phyloP scores from a whole-genome alignment of 53 echinoderm and acorn worm genomes.

The Hippasteria phrygiana region DNA sequence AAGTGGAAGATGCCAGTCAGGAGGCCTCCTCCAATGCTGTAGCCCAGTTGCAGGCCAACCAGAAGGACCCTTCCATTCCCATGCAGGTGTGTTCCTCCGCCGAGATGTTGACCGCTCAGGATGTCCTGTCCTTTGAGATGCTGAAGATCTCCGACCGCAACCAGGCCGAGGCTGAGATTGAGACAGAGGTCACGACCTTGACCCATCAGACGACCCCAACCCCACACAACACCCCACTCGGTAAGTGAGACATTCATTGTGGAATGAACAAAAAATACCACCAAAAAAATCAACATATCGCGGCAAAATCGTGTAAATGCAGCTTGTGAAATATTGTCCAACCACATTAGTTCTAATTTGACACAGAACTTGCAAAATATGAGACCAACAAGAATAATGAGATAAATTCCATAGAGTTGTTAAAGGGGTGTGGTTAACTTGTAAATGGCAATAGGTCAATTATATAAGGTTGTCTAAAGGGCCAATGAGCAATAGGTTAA shows the following conservation, averaged over 20 bases:
- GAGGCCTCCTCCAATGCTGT: constrained; percentile 76
- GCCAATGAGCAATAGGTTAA: too few relatives aligned
- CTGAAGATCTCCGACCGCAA: constrained; percentile 79
- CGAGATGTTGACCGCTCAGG: constrained; percentile 91
- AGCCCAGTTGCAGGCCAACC: constrained; percentile 85
- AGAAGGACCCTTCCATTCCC: constrained; percentile 73
- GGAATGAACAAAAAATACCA: neutral
- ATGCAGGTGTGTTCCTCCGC: constrained; percentile 83
- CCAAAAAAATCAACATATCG: too few relatives aligned
- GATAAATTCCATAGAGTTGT: too few relatives aligned
- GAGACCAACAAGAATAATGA: too few relatives aligned
- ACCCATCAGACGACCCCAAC: constrained; percentile 79
- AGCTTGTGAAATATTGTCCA: too few relatives aligned
- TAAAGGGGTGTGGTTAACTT: too few relatives aligned
- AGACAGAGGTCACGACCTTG: constrained; percentile 72
- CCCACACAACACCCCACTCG: constrained; percentile 97
- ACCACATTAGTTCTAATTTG: too few relatives aligned
- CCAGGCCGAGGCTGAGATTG: constrained; percentile 70
- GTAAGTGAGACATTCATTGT: constrained; percentile 57
- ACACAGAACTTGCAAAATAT: too few relatives aligned
- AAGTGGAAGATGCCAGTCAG: constrained; percentile 41
- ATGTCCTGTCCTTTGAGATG: constrained; percentile 97
- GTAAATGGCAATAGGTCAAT: too few relatives aligned
- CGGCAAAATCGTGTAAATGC: too few relatives aligned
- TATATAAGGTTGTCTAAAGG: too few relatives aligned